Evolutionary conservation across 1,140 invertebrate species (phyloP).

Genomic region (Apocrypta bakeri): DNA sequence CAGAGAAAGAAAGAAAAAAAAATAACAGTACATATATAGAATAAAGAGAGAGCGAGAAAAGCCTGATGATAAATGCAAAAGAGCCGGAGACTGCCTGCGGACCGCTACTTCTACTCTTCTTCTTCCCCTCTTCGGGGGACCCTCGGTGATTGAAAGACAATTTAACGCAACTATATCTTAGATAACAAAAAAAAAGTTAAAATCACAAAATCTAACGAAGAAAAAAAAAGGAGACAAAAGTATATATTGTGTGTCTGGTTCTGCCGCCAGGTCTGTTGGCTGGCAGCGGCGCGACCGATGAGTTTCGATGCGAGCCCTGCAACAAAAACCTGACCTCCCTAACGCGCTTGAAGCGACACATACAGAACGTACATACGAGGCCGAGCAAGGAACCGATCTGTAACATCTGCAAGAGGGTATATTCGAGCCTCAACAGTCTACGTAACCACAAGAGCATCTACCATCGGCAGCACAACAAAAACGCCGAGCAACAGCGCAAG

Average conservation of each 20-base stretch:
- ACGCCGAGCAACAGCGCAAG: slow-evolving; percentile 69
- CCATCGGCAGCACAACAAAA: slow-evolving; percentile 78
- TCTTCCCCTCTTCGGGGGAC: slow-evolving; percentile 50
- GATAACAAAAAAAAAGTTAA: slow-evolving; percentile 37
- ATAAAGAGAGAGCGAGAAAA: slow-evolving; percentile 41
- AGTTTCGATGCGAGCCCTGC: slow-evolving; percentile 90
- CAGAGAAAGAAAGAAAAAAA: slow-evolving; percentile 43
- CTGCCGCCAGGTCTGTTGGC: slow-evolving; percentile 75
- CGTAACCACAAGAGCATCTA: slow-evolving; percentile 93
- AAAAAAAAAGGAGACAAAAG: slow-evolving; percentile 52
- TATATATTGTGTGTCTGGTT: slow-evolving; percentile 69
- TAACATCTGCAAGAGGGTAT: slow-evolving; percentile 91
- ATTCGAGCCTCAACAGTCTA: slow-evolving; percentile 90
- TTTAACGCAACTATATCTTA: slow-evolving; percentile 12
- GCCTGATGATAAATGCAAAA: slow-evolving; percentile 53
- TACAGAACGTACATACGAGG: slow-evolving; percentile 90
- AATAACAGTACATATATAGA: slow-evolving; percentile 46
- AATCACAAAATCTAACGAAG: slow-evolving; percentile 53
- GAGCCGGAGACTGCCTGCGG: slow-evolving; percentile 47
- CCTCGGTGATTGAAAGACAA: slow-evolving; percentile 28
- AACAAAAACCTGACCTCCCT: slow-evolving; percentile 90
- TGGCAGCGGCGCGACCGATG: slow-evolving; percentile 79
- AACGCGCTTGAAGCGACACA: slow-evolving; percentile 88
- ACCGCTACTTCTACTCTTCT: slow-evolving; percentile 47
- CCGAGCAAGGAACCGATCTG: slow-evolving; percentile 89